Base-by-base conservation (phyloP, 2,888 invertebrate species). In the Dione juno region DNA sequence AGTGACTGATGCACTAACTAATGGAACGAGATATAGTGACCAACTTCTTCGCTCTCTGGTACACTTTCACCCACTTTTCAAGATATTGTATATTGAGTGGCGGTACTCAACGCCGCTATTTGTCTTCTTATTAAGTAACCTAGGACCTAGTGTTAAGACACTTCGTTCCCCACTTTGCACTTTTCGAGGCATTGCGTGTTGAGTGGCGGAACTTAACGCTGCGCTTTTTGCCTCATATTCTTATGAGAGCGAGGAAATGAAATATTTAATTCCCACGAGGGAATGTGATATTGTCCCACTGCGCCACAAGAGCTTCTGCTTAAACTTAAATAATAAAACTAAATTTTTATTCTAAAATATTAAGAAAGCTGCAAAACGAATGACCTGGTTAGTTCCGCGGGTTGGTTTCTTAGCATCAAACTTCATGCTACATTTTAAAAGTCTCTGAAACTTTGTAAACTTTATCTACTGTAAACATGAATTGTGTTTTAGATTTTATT, bases 401-500 rank as follows among this genome's bases (percentile, higher is more conserved):
- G 45, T 45, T 61, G 61, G 35, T n/a, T 45, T 21, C 45, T 28
- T 45, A 28, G 45, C 45, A n/a, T n/a, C 28, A 35, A 45, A 61
- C 45, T 61, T 61, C 14, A 35, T 21, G 16, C 14, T n/a, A 28
- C 28, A 45, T 61, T 61, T 61, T 45, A 45, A 45, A 45, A 43
- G 14, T 35, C 21, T 52, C 1, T 61, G 41, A 21, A 43, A 61
- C 59, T 67, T 67, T 52, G 57, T 19, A 61, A 67, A 67, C 61
- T 43, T 67, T 67, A 61, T 67, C 52, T 61, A 19, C 43, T 67
- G 67, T 61, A 67, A 61, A 61, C 67, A 45, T 19, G 43, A 61
- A 67, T 67, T 61, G 67, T 52, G 52, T 61, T 67, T 67, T 61
- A 67, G 61, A 61, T 67, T 43, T 58, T 43, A 41, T 53, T 67